A percentile compares a stretch with the other conserved stretches of the same genome.
Evolutionary conservation across 2,113 vertebrate genomes (phyloP).

Genomic region (Cacatua alba): DNA sequence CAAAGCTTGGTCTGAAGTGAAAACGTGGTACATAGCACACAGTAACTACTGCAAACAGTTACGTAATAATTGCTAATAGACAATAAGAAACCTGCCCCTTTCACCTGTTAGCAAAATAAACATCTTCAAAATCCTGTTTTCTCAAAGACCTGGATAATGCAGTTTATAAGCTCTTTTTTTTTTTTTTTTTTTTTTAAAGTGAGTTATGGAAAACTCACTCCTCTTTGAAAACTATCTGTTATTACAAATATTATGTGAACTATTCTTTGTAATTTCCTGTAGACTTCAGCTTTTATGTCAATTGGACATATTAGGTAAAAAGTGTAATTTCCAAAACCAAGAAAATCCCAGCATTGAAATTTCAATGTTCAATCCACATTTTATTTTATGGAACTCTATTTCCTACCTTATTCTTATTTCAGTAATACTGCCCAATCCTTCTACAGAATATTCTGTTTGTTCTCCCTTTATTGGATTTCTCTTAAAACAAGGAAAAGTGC

Average conservation of each 20-base stretch:
- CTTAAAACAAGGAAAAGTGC: neutral
- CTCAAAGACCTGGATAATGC: neutral
- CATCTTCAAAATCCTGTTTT: neutral
- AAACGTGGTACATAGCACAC: neutral
- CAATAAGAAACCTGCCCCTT: neutral
- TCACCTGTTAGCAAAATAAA: neutral
- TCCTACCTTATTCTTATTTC: neutral
- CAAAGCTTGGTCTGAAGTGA: neutral
- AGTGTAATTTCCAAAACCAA: neutral
- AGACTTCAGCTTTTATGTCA: neutral
- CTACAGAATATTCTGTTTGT: neutral
- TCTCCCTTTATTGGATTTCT: neutral
- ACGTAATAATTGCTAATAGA: neutral
- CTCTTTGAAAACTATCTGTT: neutral
- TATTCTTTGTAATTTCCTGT: neutral
- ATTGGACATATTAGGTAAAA: neutral
- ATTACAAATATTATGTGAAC: neutral
- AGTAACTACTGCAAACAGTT: neutral
- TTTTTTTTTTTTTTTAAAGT: too few relatives aligned
- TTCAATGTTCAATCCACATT: neutral
- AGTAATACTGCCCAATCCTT: neutral
- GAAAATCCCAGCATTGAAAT: neutral
- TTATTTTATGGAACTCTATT: neutral
- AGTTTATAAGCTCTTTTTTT: neutral
- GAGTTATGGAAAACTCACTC: neutral